These are phyloP conservation scores for Entomobrya proxima DNA, from an alignment of 2,888 invertebrate genomes.

Conservation along the genomic window DNA sequence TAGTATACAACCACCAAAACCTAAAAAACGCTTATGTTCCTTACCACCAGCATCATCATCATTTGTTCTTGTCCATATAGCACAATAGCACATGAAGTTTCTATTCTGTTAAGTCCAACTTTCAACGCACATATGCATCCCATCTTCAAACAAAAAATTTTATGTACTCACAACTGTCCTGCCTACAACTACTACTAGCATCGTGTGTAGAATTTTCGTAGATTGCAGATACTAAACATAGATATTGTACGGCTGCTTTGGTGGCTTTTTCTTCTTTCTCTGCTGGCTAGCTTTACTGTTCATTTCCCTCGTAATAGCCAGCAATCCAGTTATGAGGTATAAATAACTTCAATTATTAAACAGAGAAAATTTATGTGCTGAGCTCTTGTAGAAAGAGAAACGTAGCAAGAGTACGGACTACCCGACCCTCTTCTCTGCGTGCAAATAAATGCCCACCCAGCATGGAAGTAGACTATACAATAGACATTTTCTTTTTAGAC, in stretches of 20 bases:
- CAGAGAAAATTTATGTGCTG: slow-evolving; percentile 60
- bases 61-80: neutral
- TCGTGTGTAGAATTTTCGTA: neutral
- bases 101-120: neutral
- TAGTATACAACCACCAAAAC: neutral
- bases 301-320: slow-evolving; percentile 23
- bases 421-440: neutral
- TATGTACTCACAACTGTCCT: no score
- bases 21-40: neutral
- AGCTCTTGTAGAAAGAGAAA: neutral
- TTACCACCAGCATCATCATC: neutral
- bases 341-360: slow-evolving; percentile 68
- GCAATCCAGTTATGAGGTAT: slow-evolving; percentile 64
- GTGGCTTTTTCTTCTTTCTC: neutral
- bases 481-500: no score
- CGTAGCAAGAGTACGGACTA: neutral
- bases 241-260: neutral
- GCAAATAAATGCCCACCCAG: no score
- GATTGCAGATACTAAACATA: neutral
- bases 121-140: neutral
- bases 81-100: neutral
- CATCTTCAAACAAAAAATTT: no score
- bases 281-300: slow-evolving; percentile 3
- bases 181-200: neutral
- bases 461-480: no score